Evolutionary conservation across 2,888 invertebrate species (phyloP), one percentile per base, ranked within the genome.

Genomic region (Gibbula magus): DNA sequence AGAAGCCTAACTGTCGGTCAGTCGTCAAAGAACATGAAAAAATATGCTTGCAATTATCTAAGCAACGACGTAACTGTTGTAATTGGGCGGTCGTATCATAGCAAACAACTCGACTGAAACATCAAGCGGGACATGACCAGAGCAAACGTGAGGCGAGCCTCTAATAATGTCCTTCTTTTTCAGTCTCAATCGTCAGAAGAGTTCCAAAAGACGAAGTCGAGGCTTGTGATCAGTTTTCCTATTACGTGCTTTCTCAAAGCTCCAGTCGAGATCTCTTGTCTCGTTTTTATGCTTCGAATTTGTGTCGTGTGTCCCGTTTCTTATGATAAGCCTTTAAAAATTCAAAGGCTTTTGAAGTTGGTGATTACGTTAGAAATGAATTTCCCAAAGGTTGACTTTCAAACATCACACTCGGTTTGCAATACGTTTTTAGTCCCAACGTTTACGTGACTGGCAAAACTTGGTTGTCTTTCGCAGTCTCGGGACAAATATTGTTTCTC

Each of bases 331-430:
- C 25, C 29, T 29, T 61, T 29, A 61, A 29, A 61, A 61, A 61
- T 61, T 25, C 61, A 61, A 61, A 61, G 61, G 29, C 61, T 61
- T 45, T 61, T 61, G 61, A 61, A 61, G 29, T 61, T 25, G 61
- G 29, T 61, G 61, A 61, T 61, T 61, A 61, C 13, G 25, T 61
- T 61, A 25, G 61, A 61, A 61, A 61, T 61, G 18, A 61, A 61
- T 61, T 61, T 61, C 61, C 61, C 61, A 61, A 61, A 61, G 61
- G 61, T 61, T 29, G 29, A 29, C 18, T 61, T 61, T 61, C 61
- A 61, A 61, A 61, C 61, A 61, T 61, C 25, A 61, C 25, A 29
- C 25, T 61, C 61, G 13, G 25, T 25, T 61, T 61, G 29, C 22
- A 61, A 45, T 13, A 45, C 45, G 45, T 45, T 45, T 45, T 45